Evolutionary conservation across 2,797 vertebrate genomes (phyloP).

Genomic region (Lagodon rhomboides): DNA sequence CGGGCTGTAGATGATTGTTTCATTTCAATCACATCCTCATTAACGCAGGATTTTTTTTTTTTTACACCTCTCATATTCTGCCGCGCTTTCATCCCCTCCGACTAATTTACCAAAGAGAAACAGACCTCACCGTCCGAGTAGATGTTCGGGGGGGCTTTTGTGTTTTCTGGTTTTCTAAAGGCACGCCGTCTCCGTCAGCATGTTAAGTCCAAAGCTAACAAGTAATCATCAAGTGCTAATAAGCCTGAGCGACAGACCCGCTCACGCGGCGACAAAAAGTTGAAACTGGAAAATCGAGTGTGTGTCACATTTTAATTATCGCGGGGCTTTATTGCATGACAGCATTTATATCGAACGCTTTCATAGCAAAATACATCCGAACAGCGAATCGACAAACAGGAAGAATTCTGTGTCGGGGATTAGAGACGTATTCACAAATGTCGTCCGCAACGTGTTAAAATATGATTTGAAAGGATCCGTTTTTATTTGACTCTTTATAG

Average conservation of each 20-base stretch:
- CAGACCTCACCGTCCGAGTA: conserved; percentile 28
- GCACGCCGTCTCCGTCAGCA: conserved; percentile 29
- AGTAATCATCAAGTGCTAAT: conserved; percentile 73
- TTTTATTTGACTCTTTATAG: conserved; percentile 10
- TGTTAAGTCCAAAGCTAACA: conserved; percentile 73
- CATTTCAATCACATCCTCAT: conserved; percentile 69
- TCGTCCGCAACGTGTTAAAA: conserved; percentile 8
- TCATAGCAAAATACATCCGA: conserved; percentile 54
- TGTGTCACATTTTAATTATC: conserved; percentile 68
- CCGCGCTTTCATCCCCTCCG: conserved; percentile 43
- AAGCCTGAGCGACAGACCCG: conserved; percentile 64
- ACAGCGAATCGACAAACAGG: conserved; percentile 39
- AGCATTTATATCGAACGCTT: conserved; percentile 47
- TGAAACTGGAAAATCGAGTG: conserved; percentile 59
- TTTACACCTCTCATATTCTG: conserved; percentile 51
- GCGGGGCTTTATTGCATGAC: conserved; percentile 49
- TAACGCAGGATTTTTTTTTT: conserved; percentile 43
- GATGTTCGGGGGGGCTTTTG: conserved; percentile 3
- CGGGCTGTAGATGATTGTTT: conserved; percentile 59
- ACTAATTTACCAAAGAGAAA: conserved; percentile 13
- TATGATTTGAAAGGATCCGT: not conserved
- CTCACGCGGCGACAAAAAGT: conserved; percentile 54
- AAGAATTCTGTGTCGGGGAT: not conserved
- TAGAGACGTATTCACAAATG: conserved; percentile 43
- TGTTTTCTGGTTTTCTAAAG: conserved; percentile 22